Base-by-base conservation (phyloP, 2,113 vertebrate genomes). In the Psittacara wagleri region DNA sequence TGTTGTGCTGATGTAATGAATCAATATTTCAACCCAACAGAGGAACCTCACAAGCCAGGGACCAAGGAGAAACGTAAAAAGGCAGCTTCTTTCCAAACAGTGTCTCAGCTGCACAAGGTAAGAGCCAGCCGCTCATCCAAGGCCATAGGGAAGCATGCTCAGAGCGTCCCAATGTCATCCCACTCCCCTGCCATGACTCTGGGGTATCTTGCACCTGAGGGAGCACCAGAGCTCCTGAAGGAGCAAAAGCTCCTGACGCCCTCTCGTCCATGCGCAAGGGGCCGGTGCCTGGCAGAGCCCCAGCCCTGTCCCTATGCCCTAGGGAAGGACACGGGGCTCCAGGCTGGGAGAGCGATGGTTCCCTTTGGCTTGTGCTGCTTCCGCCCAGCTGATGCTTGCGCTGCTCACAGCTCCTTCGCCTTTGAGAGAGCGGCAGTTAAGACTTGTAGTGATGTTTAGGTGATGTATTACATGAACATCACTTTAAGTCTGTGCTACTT, bases 401-500 rank as follows among this genome's bases (percentile, higher is more conserved):
- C 90, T 89, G 84, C 90, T 31, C 48, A 6, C 83, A 88, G 86
- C 84, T 92, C 94, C 97, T 95, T 91, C 43, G 4, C 95, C 96
- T 94, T 69, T 89, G 98, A 93, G 98, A 95, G 97, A 98, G 98
- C 72, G 77, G 98, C 97, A 95, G 99, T 99, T 99, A 99, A 99
- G 99, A 99, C 99, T 99, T 99, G 99, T 99, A 99, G 99, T 99
- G 99, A 99, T 99, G 99, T 99, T 99, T 99, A 99, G 99, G 98
- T 98, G 97, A 97, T 99, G 98, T 98, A 98, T 97, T 98, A 98
- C 98, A 99, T 99, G 99, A 99, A 99, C 99, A 99, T 99, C 99
- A 99, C 99, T 99, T 99, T 99, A 99, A 99, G 99, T 99, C 99
- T 99, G 99, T 99, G 99, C 99, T 99, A 98, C 98, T 98, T 99